Conservation (phyloP, 2,888 invertebrate species). For the Eugnorisma glareosa region DNA sequence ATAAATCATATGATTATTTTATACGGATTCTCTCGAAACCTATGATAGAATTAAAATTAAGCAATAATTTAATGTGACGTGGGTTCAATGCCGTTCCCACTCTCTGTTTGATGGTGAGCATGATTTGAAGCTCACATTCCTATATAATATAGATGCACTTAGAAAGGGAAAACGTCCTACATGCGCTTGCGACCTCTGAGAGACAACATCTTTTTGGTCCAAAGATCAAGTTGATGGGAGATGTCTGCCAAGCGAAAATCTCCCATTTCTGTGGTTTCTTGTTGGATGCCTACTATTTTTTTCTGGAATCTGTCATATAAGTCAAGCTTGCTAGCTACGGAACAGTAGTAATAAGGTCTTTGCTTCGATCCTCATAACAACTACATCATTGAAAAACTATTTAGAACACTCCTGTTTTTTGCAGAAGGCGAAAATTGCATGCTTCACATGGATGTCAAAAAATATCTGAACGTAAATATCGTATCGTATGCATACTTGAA, state of each 20-base stretch:
- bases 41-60: constrained; percentile 34
- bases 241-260: neutral
- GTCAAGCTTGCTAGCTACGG: neutral
- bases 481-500: no score
- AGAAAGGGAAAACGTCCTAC: constrained; percentile 69
- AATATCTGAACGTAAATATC: no score
- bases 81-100: constrained; percentile 60
- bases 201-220: constrained; percentile 46
- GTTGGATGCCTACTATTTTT: neutral
- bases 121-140: constrained; percentile 30
- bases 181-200: constrained; percentile 46
- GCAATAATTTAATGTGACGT: constrained; percentile 53
- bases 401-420: neutral
- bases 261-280: neutral
- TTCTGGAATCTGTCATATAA: neutral
- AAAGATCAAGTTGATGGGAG: constrained; percentile 48
- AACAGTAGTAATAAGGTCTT: neutral
- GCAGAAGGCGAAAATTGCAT: neutral
- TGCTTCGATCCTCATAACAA: neutral
- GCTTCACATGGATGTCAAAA: neutral
- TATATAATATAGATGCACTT: constrained; percentile 54
- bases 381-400: neutral
- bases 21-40: constrained; percentile 42
- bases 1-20: constrained; percentile 41
- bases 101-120: constrained; percentile 37